Evolutionary conservation across 2,888 invertebrate genomes (phyloP), one percentile per base, ranked within the genome.

Genomic region (Nowickia ferox): DNA sequence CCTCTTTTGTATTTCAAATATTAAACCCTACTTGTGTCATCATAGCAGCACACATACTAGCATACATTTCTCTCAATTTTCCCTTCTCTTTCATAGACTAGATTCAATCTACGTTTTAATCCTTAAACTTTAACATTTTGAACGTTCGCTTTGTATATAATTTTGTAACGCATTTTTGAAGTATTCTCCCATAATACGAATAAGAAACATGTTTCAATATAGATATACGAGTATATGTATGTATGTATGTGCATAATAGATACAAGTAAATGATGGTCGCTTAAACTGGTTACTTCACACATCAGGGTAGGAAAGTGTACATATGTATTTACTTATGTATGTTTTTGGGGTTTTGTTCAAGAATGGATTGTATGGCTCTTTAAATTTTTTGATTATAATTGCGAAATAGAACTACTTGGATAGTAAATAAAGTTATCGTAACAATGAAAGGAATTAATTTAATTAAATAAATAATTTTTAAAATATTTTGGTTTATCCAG

Each of bases 31-130:
- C 81, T 81, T 81, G 66, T 81, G 74, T 74, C 81, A 75, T 81
- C 57, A 66, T 66, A 38, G 15, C 15, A 59, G 44, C 68, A 68
- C 15, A 48, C 61, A 68, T 17, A 40, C 19, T 19, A 11, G 46
- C 22, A 3, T 38, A 22, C 15, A 11, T 22, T 40, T 68, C 40
- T 19, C 55, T 65, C 30, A 38, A 17, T 71, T 19, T 22, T 13
- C 44, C 11, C 22, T 11, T 57, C 40, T 72, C 40, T 48, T 22
- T 11, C 13, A n/a, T n/a, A 51, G 57, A 61, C 69, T 13, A 75
- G 61, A 59, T 79, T 79, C 75, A 80, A 83, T 59, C 83, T 86
- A 55, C 75, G 82, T 76, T 83, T 86, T 83, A 86, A 83, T 83
- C 82, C 75, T 71, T 83, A 80, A 84, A 84, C 42, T 69, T 68